A percentile compares a stretch with the other conserved stretches of the same genome.
These are phyloP conservation scores for Meloe dianella DNA, from an alignment of 2,888 invertebrate species.

Conservation along the genomic window DNA sequence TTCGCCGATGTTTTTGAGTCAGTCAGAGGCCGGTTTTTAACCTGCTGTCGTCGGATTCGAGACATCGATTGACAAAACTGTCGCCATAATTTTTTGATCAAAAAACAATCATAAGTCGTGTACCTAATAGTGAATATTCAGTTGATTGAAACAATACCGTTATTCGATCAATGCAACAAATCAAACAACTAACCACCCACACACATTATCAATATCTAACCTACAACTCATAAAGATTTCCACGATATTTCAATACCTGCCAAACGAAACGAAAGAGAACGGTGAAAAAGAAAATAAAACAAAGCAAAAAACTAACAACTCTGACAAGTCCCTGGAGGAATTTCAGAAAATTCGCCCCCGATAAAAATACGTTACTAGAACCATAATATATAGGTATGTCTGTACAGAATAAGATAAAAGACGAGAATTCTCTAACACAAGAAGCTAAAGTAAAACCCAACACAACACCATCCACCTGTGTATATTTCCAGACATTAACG, in stretches of 20 bases:
- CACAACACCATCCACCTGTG: conserved; percentile 28
- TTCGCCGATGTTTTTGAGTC: conserved; percentile 17
- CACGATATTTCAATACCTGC: background rate
- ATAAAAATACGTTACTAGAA: conserved; percentile 23
- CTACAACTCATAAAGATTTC: conserved; percentile 1
- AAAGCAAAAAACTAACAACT: conserved; percentile 21
- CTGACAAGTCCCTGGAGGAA: conserved; percentile 10
- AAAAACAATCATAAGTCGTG: background rate
- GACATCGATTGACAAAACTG: conserved; percentile 1
- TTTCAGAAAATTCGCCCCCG: conserved; percentile 21
- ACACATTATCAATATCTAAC: background rate
- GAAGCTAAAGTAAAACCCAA: background rate
- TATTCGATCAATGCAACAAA: background rate
- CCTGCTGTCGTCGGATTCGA: background rate
- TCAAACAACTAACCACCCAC: background rate
- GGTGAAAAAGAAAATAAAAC: background rate
- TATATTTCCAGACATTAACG: conserved; percentile 25
- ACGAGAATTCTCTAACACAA: background rate
- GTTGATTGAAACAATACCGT: background rate
- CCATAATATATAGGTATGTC: conserved; percentile 10
- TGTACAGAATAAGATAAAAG: conserved; percentile 18
- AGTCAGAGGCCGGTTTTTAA: background rate
- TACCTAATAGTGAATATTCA: no score
- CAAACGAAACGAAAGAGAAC: conserved; percentile 8
- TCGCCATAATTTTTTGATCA: background rate